Conservation (phyloP, 2,888 invertebrate species). For the Lumbricus terrestris region DNA sequence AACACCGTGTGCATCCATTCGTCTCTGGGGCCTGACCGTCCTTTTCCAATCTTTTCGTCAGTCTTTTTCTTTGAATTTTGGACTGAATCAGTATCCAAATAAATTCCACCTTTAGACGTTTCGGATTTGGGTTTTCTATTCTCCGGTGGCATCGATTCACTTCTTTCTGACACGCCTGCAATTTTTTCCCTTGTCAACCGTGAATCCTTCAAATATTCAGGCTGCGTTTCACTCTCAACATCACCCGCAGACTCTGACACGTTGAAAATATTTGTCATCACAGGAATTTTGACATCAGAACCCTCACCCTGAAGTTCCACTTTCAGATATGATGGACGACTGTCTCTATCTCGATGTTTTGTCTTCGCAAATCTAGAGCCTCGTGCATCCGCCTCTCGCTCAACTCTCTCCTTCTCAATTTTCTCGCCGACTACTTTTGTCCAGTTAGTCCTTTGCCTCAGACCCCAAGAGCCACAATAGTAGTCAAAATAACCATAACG, state of each 20-base stretch:
- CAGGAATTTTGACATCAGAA: neutral
- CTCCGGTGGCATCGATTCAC: neutral
- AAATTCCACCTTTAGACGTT: neutral
- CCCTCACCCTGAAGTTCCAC: neutral
- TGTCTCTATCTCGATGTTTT: neutral
- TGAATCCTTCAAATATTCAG: neutral
- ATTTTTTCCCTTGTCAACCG: neutral
- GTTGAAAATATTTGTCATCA: neutral
- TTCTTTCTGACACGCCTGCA: neutral
- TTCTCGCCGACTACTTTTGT: neutral
- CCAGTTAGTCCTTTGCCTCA: neutral
- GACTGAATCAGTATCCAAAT: neutral
- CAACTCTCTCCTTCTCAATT: neutral
- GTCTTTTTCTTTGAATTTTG: neutral
- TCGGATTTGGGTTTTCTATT: neutral
- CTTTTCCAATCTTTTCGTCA: neutral
- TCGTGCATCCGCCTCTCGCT: neutral
- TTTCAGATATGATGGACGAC: neutral
- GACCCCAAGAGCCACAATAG: neutral
- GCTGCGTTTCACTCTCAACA: neutral
- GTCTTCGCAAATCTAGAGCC: neutral
- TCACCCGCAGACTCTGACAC: neutral
- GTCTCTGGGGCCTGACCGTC: neutral
- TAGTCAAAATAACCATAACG: neutral
- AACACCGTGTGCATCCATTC: neutral